Base-by-base conservation (phyloP, 2,797 vertebrate species). In the Orientallactaga sibirica region DNA sequence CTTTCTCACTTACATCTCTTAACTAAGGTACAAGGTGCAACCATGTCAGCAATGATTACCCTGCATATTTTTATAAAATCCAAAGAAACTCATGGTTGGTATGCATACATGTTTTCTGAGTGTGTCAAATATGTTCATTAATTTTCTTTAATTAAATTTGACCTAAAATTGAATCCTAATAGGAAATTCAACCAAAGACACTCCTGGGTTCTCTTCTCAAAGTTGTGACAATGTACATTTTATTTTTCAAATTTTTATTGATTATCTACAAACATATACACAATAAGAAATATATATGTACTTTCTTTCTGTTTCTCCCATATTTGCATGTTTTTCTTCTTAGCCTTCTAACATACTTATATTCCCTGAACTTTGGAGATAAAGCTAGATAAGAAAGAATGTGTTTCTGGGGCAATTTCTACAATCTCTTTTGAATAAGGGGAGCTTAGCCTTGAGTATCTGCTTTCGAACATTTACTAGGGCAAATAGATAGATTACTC, bases 61-160 rank as follows among this genome's bases (percentile, higher is more conserved):
- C 48, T 80, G 12, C 68, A 71, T 37, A 41, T 20, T 55, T 48
- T 85, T 11, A 11, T 61, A 74, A 87, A 78, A 24, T 16, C 41
- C 18, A 82, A 79, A 68, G 14, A 22, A 22, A 24, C 33, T 67
- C 41, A 58, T 0, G 12, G 33, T 43, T 20, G 61, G 2, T 24
- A 73, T 33, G n/a, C 5, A 55, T 22, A 7, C 81, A 41, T 3
- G n/a, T 82, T 19, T 27, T 24, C 55, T 43, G 55, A 6, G 16
- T 33, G 12, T n/a, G 15, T 22, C 33, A n/a, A 18, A 75, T 52
- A 7, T 58, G 27, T 20, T 75, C 29, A 37, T 66, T 67, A 14
- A 71, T 83, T 93, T 85, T 64, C 27, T 66, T 87, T 89, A 78
- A 91, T 25, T 58, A 68, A 76, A 90, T 77, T 33, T 88, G 48